phyloP scores from a whole-genome alignment of 2,888 invertebrate species.

The Chrysotoxum bicinctum region DNA sequence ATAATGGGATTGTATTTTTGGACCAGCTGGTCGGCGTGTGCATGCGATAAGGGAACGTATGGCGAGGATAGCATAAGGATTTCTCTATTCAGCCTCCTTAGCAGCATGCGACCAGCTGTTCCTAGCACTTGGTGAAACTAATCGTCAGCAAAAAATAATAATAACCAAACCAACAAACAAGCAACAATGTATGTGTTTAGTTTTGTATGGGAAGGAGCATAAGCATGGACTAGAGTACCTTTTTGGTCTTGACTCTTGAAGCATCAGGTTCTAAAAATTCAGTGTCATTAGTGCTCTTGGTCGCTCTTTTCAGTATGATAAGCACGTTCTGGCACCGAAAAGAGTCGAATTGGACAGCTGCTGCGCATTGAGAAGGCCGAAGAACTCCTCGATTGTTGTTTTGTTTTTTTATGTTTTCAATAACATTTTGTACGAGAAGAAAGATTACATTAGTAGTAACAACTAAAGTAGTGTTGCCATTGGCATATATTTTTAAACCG shows the following conservation, averaged over 20 bases:
- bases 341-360: slow-evolving; percentile 53
- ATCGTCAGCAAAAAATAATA: slow-evolving; percentile 6
- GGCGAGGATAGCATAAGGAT: slow-evolving; percentile 55
- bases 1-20: slow-evolving; percentile 45
- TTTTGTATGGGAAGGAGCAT: background rate
- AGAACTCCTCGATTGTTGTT: slow-evolving; percentile 23
- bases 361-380: slow-evolving; percentile 52
- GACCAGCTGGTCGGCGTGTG: slow-evolving; percentile 51
- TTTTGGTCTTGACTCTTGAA: background rate
- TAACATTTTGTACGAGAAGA: background rate
- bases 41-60: slow-evolving; percentile 63
- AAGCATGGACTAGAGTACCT: background rate
- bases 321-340: slow-evolving; percentile 4
- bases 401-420: slow-evolving; percentile 7
- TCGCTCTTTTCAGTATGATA: slow-evolving; percentile 27
- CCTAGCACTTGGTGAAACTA: slow-evolving; percentile 28
- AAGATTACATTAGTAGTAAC: background rate
- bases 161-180: background rate
- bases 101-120: slow-evolving; percentile 66
- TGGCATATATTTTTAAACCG: no score
- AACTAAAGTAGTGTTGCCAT: slow-evolving; percentile 32
- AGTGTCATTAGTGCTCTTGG: slow-evolving; percentile 26
- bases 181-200: background rate
- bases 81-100: slow-evolving; percentile 36
- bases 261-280: slow-evolving; percentile 41